These are phyloP conservation scores for Eumacrocentrus americanus DNA, from an alignment of 2,888 invertebrate species.

Conservation along the genomic window DNA sequence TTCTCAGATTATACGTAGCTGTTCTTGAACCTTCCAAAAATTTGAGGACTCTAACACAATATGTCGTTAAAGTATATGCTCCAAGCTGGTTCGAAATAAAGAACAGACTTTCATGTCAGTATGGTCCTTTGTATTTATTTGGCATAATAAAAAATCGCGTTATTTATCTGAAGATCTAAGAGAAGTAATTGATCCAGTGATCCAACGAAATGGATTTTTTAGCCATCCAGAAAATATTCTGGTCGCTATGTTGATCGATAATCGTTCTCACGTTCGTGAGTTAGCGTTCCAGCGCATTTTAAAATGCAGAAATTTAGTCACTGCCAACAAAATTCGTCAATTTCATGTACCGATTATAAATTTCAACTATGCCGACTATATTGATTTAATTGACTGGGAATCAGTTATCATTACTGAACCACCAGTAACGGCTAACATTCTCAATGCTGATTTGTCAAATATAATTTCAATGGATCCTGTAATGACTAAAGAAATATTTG, in stretches of 20 bases:
- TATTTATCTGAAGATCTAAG: no score
- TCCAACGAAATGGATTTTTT: constrained; percentile 38
- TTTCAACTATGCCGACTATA: neutral
- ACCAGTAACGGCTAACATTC: neutral
- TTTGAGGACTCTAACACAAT: constrained; percentile 6
- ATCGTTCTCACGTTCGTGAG: constrained; percentile 24
- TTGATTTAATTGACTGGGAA: neutral
- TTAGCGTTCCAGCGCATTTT: constrained; percentile 51
- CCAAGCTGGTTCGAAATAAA: constrained; percentile 36
- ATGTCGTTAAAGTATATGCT: constrained; percentile 30
- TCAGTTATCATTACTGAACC: neutral
- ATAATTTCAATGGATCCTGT: constrained; percentile 1
- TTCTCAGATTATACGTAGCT: constrained; percentile 9
- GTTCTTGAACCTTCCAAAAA: neutral
- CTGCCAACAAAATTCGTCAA: neutral
- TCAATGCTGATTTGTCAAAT: neutral
- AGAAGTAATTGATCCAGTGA: no score
- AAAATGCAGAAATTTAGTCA: neutral
- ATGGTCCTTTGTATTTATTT: no score
- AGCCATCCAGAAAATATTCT: constrained; percentile 45
- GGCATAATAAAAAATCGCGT: no score
- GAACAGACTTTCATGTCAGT: no score
- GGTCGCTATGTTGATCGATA: constrained; percentile 40
- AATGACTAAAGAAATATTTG: neutral
- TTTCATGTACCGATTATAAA: neutral